Conservation (phyloP, 2,888 invertebrate species). For the Agrochola lychnidis region DNA sequence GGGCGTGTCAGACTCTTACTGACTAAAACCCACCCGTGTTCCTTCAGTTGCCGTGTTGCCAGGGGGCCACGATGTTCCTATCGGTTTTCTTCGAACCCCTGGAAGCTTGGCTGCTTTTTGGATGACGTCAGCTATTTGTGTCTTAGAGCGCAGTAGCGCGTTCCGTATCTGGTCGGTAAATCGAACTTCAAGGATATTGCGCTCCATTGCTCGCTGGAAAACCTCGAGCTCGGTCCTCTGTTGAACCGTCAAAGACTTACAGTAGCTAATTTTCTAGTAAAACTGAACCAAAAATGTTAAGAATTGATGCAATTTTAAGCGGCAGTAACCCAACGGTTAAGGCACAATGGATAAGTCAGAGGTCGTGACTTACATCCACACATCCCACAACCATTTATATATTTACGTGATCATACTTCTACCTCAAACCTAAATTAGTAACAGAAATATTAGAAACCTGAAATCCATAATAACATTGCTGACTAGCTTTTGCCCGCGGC, state of each 20-base stretch:
- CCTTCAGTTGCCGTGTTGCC: too few relatives aligned
- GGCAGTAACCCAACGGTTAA: neutral
- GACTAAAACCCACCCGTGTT: too few relatives aligned
- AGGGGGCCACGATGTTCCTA: too few relatives aligned
- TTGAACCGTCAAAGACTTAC: neutral
- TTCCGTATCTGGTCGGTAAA: too few relatives aligned
- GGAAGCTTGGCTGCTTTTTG: too few relatives aligned
- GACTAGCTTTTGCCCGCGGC: neutral
- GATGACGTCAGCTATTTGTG: too few relatives aligned
- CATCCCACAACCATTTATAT: neutral
- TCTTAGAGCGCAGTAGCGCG: too few relatives aligned
- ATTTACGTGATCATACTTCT: neutral
- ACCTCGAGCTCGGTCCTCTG: too few relatives aligned
- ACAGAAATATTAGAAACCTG: neutral
- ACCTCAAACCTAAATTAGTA: neutral
- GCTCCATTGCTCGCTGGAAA: too few relatives aligned
- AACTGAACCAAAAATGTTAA: neutral
- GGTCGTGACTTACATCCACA: fast-evolving
- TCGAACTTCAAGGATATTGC: too few relatives aligned
- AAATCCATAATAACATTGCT: neutral
- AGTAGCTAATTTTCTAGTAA: neutral
- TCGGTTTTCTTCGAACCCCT: too few relatives aligned
- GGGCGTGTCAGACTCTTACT: too few relatives aligned
- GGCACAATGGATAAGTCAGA: neutral
- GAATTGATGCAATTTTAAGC: neutral